Conservation (phyloP, 1,140 invertebrate genomes). For the Vanessa tameamea region DNA sequence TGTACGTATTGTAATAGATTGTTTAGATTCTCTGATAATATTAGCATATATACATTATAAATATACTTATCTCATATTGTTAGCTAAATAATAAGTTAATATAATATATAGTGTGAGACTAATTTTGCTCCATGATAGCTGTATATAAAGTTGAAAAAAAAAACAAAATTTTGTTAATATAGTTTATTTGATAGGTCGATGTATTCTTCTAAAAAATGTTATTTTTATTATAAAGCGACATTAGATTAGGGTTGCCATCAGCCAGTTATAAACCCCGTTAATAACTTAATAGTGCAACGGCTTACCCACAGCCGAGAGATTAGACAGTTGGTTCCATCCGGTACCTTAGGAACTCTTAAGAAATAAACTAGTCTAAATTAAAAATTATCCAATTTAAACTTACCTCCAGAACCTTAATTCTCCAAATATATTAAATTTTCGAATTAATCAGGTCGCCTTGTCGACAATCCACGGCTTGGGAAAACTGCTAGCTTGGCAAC, state of each 20-base stretch:
- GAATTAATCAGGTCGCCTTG: too few relatives aligned
- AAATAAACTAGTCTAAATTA: too few relatives aligned
- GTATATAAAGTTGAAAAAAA: slow-evolving; percentile 47
- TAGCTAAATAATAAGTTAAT: slow-evolving; percentile 65
- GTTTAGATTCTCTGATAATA: slow-evolving; percentile 65
- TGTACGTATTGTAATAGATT: slow-evolving; percentile 53
- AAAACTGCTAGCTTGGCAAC: not conserved
- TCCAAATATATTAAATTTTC: too few relatives aligned
- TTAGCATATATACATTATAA: slow-evolving; percentile 66
- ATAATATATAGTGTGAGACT: slow-evolving; percentile 56
- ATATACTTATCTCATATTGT: slow-evolving; percentile 71
- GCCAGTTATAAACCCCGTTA: not conserved
- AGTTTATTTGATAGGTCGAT: slow-evolving; percentile 8
- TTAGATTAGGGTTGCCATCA: slow-evolving; percentile 2
- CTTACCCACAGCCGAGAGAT: too few relatives aligned
- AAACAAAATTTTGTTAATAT: slow-evolving; percentile 26
- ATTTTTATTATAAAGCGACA: too few relatives aligned
- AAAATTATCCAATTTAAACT: too few relatives aligned
- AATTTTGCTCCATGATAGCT: slow-evolving; percentile 53
- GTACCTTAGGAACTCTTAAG: too few relatives aligned
- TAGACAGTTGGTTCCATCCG: too few relatives aligned
- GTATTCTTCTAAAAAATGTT: not conserved
- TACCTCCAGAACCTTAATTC: too few relatives aligned
- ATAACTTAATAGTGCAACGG: too few relatives aligned
- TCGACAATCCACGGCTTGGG: not conserved